These are phyloP conservation scores for Moxostoma hubbsi DNA, from an alignment of 2,797 vertebrate genomes.

Conservation along the genomic window DNA sequence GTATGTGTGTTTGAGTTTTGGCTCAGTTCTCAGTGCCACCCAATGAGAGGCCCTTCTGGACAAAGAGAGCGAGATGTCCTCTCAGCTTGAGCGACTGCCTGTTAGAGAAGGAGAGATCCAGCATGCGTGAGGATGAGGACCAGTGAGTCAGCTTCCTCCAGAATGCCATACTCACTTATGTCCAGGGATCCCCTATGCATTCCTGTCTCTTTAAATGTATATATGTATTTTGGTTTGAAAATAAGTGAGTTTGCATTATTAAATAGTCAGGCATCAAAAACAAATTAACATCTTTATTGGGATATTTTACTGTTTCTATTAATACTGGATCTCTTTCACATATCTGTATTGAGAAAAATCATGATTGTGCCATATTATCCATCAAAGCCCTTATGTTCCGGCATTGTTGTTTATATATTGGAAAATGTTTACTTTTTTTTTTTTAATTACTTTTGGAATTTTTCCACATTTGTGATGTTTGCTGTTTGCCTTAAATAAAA, in stretches of 20 bases:
- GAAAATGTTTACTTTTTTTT: slow-evolving; percentile 16
- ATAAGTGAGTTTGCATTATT: background rate
- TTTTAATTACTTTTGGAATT: slow-evolving; percentile 3
- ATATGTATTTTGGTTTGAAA: background rate
- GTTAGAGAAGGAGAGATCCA: slow-evolving; percentile 86
- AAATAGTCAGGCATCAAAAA: background rate
- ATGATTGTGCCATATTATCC: slow-evolving; percentile 9
- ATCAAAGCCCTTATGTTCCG: background rate
- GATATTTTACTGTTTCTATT: background rate
- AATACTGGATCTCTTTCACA: background rate
- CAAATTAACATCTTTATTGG: background rate
- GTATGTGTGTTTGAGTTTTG: slow-evolving; percentile 5
- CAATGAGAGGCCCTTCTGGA: slow-evolving; percentile 92
- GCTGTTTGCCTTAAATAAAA: slow-evolving; percentile 14
- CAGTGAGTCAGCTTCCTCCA: slow-evolving; percentile 90
- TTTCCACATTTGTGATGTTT: slow-evolving; percentile 17
- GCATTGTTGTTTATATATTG: slow-evolving; percentile 24
- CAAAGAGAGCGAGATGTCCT: slow-evolving; percentile 88
- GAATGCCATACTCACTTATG: slow-evolving; percentile 88
- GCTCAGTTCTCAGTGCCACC: slow-evolving; percentile 79
- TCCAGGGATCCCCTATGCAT: slow-evolving; percentile 81
- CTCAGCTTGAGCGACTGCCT: slow-evolving; percentile 87
- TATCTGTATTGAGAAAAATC: background rate
- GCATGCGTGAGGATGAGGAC: slow-evolving; percentile 88
- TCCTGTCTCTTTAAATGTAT: background rate